These are phyloP conservation scores for Diarsia rubi DNA, from an alignment of 2,888 invertebrate genomes.

Conservation along the genomic window DNA sequence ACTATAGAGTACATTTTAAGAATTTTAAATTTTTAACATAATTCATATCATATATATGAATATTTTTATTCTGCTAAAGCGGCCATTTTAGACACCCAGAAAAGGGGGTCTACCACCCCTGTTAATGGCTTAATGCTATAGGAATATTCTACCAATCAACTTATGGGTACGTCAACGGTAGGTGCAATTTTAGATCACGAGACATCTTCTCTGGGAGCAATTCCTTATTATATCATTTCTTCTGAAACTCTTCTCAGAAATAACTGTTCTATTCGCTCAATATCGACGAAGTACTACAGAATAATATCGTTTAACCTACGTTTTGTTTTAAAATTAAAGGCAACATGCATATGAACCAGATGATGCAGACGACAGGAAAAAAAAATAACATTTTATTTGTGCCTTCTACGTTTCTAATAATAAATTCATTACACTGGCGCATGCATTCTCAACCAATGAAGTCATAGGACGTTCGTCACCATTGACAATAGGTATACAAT, in stretches of 20 bases:
- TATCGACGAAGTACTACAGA: not conserved
- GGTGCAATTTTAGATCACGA: not conserved
- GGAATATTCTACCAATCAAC: not conserved
- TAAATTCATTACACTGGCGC: not conserved
- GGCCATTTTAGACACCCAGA: too few relatives aligned
- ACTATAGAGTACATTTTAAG: too few relatives aligned
- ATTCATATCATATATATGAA: too few relatives aligned
- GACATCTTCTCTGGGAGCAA: not conserved
- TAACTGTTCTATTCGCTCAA: not conserved
- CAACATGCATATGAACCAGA: not conserved
- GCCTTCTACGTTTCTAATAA: constrained; percentile 1
- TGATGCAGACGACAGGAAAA: not conserved
- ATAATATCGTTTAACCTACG: not conserved
- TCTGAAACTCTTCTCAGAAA: not conserved
- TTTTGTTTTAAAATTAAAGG: not conserved
- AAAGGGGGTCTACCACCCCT: too few relatives aligned
- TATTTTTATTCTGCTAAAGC: too few relatives aligned
- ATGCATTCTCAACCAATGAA: constrained; percentile 9
- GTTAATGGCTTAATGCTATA: not conserved
- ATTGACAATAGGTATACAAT: constrained; percentile 3
- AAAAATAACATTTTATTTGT: not conserved
- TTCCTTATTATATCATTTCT: not conserved
- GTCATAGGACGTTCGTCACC: constrained; percentile 19
- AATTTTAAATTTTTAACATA: too few relatives aligned
- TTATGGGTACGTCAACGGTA: not conserved